Conservation (phyloP, 2,797 vertebrate genomes). For the Pempheris klunzingeri region DNA sequence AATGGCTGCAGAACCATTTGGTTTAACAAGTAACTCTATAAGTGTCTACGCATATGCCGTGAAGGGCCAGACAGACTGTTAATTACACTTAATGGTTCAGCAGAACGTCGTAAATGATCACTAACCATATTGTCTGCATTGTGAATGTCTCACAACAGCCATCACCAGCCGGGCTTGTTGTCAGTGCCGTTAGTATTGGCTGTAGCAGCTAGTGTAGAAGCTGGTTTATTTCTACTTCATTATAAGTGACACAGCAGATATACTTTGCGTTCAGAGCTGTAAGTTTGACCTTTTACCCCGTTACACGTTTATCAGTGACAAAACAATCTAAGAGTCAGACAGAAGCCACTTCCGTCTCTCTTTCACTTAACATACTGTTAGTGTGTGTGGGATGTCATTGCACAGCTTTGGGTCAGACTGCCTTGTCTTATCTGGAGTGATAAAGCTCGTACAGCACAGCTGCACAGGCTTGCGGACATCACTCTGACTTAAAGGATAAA, state of each 20-base stretch:
- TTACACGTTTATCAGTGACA: conserved; percentile 68
- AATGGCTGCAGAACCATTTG: conserved; percentile 46
- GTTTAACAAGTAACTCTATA: conserved; percentile 4
- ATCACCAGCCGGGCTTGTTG: conserved; percentile 38
- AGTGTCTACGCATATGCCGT: conserved; percentile 38
- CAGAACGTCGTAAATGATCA: conserved; percentile 44
- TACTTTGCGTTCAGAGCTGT: conserved; percentile 26
- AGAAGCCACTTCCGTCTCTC: conserved; percentile 62
- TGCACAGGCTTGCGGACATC: conserved; percentile 28
- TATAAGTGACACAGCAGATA: conserved; percentile 42
- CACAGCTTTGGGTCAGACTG: conserved; percentile 63
- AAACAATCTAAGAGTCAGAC: conserved; percentile 70
- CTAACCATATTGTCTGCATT: conserved; percentile 22
- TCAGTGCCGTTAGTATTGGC: conserved; percentile 4
- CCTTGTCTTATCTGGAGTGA: conserved; percentile 75
- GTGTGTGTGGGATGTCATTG: conserved; percentile 46
- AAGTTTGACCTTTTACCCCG: conserved; percentile 63
- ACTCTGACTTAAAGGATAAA: conserved; percentile 17
- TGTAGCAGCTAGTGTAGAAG: conserved; percentile 13
- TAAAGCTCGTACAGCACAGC: conserved; percentile 57
- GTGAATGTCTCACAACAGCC: conserved; percentile 22
- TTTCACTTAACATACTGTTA: conserved; percentile 64
- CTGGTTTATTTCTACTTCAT: conserved; percentile 36
- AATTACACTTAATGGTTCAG: conserved; percentile 35
- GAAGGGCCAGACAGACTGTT: conserved; percentile 49